Evolutionary conservation across 2,888 invertebrate species (phyloP).

Genomic region (Pycnomerus fuliginosus): DNA sequence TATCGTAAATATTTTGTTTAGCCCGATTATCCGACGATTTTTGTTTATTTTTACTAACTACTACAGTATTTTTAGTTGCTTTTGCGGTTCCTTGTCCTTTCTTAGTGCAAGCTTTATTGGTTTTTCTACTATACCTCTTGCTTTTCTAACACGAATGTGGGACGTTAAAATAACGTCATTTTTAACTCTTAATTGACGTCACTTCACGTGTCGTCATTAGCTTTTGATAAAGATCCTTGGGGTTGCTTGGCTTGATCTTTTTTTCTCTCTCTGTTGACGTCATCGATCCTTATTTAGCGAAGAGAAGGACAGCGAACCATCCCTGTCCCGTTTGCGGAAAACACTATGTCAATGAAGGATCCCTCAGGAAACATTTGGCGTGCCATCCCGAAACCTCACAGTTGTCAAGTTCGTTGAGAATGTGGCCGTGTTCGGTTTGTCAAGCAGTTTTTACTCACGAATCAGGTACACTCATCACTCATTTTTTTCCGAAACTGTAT

Average conservation of each 20-base stretch:
- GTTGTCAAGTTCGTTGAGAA: conserved; percentile 81
- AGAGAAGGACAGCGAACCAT: conserved; percentile 91
- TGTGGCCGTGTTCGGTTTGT: conserved; percentile 96
- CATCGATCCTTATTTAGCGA: conserved; percentile 83
- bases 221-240: conserved; percentile 40
- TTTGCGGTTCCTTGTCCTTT: conserved; percentile 41
- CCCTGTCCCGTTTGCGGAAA: conserved; percentile 94
- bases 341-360: conserved; percentile 94
- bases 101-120: conserved; percentile 36
- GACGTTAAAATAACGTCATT: conserved; percentile 3
- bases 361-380: conserved; percentile 87
- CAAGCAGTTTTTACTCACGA: conserved; percentile 95
- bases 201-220: background rate
- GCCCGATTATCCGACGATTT: too few relatives aligned
- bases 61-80: conserved; percentile 44
- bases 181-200: conserved; percentile 1
- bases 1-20: too few relatives aligned
- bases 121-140: too few relatives aligned
- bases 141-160: conserved; percentile 30
- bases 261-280: conserved; percentile 66
- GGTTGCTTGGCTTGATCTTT: conserved; percentile 53
- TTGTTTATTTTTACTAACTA: too few relatives aligned
- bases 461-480: conserved; percentile 64
- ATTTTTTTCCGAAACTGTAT: conserved; percentile 7
- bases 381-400: conserved; percentile 91